Percentiles rank a stretch among this genome's conserved stretches.
phyloP scores from a whole-genome alignment of 64 coral and sea anemone genomes.

The Astreopora myriophthalma region DNA sequence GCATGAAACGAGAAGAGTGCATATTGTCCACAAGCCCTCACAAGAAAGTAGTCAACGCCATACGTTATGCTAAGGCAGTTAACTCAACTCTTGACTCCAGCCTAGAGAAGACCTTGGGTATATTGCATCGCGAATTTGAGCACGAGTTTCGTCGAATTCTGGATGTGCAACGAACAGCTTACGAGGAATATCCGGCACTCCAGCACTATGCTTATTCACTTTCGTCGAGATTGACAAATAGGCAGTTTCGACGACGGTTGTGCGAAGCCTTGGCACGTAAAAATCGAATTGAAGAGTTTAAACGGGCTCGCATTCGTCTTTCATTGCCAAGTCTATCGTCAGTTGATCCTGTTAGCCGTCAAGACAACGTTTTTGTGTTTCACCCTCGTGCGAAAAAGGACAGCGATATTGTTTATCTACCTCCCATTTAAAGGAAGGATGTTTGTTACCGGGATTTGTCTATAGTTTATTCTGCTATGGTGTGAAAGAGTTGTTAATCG shows the following conservation, averaged over 20 bases:
- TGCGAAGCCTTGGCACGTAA: conserved; percentile 20
- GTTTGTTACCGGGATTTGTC: not conserved
- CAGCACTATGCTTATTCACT: not conserved
- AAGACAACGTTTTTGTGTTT: not conserved
- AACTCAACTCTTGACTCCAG: conserved; percentile 57
- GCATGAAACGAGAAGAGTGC: conserved; percentile 64
- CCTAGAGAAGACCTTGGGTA: conserved; percentile 49
- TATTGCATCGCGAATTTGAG: conserved; percentile 71
- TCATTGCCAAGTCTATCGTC: conserved; percentile 57
- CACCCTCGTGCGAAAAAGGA: conserved; percentile 47
- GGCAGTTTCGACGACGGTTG: conserved; percentile 41
- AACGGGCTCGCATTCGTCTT: conserved; percentile 38
- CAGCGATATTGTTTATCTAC: conserved; percentile 45
- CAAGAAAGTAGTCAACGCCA: conserved; percentile 65
- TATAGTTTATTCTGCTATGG: too few relatives aligned
- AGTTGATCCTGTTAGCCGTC: not conserved
- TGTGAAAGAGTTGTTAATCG: too few relatives aligned
- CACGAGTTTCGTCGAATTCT: conserved; percentile 69
- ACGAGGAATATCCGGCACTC: not conserved
- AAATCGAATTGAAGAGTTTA: conserved; percentile 37
- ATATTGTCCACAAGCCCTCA: conserved; percentile 75
- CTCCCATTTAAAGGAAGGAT: conserved; percentile 35
- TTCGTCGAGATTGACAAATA: conserved; percentile 7
- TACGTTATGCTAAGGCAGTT: conserved; percentile 58
- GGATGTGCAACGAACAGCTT: conserved; percentile 49